Conservation (phyloP, 1,140 invertebrate species). For the Pseudomyrmex dendroicus region DNA sequence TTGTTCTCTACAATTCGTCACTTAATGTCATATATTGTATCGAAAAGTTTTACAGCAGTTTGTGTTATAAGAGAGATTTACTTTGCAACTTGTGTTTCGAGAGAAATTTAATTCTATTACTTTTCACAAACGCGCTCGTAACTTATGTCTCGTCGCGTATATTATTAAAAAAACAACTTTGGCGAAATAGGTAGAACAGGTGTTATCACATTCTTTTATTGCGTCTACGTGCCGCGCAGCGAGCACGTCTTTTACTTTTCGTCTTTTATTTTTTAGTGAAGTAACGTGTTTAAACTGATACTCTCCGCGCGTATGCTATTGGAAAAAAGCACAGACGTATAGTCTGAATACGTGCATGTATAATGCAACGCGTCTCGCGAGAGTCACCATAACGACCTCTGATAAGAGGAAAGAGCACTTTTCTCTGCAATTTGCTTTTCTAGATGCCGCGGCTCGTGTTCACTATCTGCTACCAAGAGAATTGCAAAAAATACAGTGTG, state of each 20-base stretch:
- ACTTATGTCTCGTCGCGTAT: background rate
- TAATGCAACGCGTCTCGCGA: constrained; percentile 62
- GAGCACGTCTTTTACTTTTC: background rate
- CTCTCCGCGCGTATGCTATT: constrained; percentile 29
- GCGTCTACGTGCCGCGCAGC: background rate
- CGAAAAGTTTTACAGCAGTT: background rate
- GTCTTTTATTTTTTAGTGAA: constrained; percentile 1
- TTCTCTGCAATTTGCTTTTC: constrained; percentile 61
- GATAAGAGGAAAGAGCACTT: constrained; percentile 60
- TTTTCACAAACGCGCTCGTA: background rate
- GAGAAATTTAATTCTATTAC: background rate
- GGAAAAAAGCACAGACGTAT: constrained; percentile 45
- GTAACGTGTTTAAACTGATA: background rate
- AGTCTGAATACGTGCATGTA: constrained; percentile 43
- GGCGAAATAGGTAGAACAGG: background rate
- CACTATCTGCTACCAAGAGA: constrained; percentile 13
- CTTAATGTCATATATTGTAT: background rate
- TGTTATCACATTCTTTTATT: background rate
- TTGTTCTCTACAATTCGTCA: background rate
- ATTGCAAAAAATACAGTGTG: background rate
- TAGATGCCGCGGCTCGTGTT: constrained; percentile 41
- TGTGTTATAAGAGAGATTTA: background rate
- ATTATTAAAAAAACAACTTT: background rate
- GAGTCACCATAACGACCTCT: constrained; percentile 30
- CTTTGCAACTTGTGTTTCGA: background rate